Percentiles rank a stretch among this genome's conserved stretches.
Conservation (phyloP, 2,113 vertebrate genomes). For the Spea bombifrons region DNA sequence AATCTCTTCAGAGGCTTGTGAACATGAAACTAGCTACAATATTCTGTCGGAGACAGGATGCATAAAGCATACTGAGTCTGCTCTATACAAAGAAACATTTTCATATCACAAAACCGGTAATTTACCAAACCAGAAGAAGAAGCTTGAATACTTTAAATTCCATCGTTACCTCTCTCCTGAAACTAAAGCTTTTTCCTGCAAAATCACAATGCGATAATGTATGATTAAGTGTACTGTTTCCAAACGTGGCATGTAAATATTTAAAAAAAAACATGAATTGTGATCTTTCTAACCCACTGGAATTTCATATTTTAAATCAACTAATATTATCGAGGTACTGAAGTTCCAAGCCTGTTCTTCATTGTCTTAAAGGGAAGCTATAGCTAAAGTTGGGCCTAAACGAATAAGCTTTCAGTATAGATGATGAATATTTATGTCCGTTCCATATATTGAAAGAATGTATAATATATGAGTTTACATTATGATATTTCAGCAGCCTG, state of each 20-base stretch:
- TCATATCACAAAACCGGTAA: slow-evolving; percentile 33
- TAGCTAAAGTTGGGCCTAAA: neutral
- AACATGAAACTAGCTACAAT: slow-evolving; percentile 37
- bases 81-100: slow-evolving; percentile 18
- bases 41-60: slow-evolving; percentile 17
- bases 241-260: neutral
- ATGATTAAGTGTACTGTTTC: neutral
- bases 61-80: slow-evolving; percentile 16
- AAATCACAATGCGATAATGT: neutral
- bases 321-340: neutral
- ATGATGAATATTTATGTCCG: neutral
- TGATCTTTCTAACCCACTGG: neutral
- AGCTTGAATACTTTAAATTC: slow-evolving; percentile 23
- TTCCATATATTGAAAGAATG: neutral
- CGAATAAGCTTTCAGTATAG: neutral
- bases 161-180: neutral
- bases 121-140: slow-evolving; percentile 18
- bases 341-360: neutral
- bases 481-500: neutral
- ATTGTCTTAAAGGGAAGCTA: neutral
- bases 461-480: neutral
- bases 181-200: neutral
- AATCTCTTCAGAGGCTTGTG: slow-evolving; percentile 35
- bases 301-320: neutral
- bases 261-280: neutral